phyloP scores from a whole-genome alignment of 2,888 invertebrate genomes.

The Gryllus longicercus region DNA sequence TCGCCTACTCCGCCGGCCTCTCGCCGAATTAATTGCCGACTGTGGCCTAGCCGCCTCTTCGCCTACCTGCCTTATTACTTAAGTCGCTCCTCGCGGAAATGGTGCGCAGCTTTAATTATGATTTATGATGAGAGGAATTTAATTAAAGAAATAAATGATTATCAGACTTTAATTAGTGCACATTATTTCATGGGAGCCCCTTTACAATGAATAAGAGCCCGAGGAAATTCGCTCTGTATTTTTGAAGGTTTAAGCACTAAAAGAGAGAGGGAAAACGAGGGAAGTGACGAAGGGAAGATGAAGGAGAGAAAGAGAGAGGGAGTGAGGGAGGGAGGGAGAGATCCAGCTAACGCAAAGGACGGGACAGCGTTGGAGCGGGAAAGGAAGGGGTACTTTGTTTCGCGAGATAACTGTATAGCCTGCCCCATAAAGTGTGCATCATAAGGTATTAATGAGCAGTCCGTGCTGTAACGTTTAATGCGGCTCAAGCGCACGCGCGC shows the following conservation, averaged over 20 bases:
- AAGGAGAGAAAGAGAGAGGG: not conserved
- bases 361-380: not conserved
- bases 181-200: constrained; percentile 36
- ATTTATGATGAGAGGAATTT: constrained; percentile 38
- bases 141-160: constrained; percentile 40
- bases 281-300: not conserved
- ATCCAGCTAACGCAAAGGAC: not conserved
- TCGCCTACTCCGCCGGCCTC: not conserved
- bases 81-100: constrained; percentile 4
- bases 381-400: not conserved
- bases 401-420: constrained; percentile 1
- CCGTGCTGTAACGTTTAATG: constrained; percentile 17
- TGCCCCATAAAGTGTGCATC: not conserved
- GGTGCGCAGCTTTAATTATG: constrained; percentile 36
- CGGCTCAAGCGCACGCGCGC: constrained; percentile 8
- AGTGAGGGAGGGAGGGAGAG: not conserved
- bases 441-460: not conserved
- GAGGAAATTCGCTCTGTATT: constrained; percentile 26
- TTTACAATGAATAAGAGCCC: constrained; percentile 30
- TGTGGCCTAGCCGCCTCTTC: not conserved
- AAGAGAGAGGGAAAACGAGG: not conserved
- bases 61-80: constrained; percentile 34
- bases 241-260: constrained; percentile 20
- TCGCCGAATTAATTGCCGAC: not conserved
- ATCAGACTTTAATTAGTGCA: constrained; percentile 40